Conservation (phyloP, 1,140 invertebrate species). For the Drosophila nigromelanica region DNA sequence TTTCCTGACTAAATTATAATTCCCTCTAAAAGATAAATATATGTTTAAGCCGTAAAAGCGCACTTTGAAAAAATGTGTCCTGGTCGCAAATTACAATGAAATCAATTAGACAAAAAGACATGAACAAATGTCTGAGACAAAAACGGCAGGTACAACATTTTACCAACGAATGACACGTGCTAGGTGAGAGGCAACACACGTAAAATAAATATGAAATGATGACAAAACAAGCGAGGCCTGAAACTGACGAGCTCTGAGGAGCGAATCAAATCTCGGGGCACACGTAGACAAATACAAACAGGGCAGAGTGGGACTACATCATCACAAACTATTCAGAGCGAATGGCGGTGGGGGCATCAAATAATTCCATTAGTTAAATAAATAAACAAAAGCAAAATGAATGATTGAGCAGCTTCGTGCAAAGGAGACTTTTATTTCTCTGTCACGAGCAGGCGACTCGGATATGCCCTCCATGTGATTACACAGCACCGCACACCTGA, state of each 20-base stretch:
- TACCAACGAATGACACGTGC: constrained; percentile 48
- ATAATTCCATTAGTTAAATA: constrained; percentile 81
- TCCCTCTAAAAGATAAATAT: too few relatives aligned
- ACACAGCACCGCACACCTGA: constrained; percentile 24
- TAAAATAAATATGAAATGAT: constrained; percentile 51
- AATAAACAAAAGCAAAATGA: constrained; percentile 75
- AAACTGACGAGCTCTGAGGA: constrained; percentile 3
- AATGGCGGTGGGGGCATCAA: constrained; percentile 29
- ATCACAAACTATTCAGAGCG: constrained; percentile 17
- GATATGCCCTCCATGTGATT: constrained; percentile 11
- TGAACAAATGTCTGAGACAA: constrained; percentile 11
- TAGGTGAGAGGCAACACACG: constrained; percentile 30
- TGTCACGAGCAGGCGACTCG: constrained; percentile 36
- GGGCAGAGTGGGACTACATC: constrained; percentile 9
- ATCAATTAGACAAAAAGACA: constrained; percentile 59
- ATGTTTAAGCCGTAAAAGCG: not conserved
- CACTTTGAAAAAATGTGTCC: not conserved
- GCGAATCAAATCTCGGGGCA: constrained; percentile 47
- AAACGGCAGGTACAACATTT: constrained; percentile 29
- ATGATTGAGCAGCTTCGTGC: constrained; percentile 65
- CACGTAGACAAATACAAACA: constrained; percentile 46
- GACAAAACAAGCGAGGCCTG: constrained; percentile 28
- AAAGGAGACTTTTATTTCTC: constrained; percentile 35
- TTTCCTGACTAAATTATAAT: too few relatives aligned
- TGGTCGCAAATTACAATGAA: constrained; percentile 29